Evolutionary conservation across 2,797 vertebrate genomes (phyloP), one percentile per base, ranked within the genome.

Genomic region (Esox masquinongy): DNA sequence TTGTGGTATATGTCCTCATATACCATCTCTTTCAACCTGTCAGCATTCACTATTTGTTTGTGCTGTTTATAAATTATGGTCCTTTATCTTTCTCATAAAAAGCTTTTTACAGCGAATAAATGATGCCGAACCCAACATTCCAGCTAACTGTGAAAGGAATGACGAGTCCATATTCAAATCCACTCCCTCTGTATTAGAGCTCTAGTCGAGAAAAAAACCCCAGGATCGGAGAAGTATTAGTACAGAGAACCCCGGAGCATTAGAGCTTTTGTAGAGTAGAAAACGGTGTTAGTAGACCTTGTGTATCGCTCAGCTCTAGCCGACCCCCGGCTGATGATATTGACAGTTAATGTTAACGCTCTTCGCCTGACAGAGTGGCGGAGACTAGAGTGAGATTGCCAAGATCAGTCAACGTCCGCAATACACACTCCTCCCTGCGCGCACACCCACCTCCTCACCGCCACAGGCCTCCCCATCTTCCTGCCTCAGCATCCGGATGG

Each of bases 351-450:
- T 53, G 31, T 66, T 70, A n/a, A 72, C 24, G 56, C 47, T 51
- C 19, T 12, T 51, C 24, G 50, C 22, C 69, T 83, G 75, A 81
- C 69, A 74, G 72, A 74, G 75, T 50, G 43, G n/a, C n/a, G 15
- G 4, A 74, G 36, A 73, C 50, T 79, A 22, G 43, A 43, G 49
- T 39, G 15, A 26, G 51, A 75, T 75, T 68, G 79, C 56, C 22
- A 51, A 71, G 83, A 80, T 83, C 77, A 72, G 74, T 72, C 53
- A 64, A 56, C 56, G 72, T 67, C 81, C 74, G 70, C 34, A 74
- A 77, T 74, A 14, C 70, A 17, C 74, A 16, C 70, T 17, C 74
- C 51, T 34, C 76, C 63, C 26, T 50, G 53, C n/a, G 68, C 24
- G 70, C 69, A 79, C 34, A 75, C 68, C 63, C 43, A 31, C 47